phyloP scores from a whole-genome alignment of 2,888 invertebrate species.

The Drosophila meridiana region DNA sequence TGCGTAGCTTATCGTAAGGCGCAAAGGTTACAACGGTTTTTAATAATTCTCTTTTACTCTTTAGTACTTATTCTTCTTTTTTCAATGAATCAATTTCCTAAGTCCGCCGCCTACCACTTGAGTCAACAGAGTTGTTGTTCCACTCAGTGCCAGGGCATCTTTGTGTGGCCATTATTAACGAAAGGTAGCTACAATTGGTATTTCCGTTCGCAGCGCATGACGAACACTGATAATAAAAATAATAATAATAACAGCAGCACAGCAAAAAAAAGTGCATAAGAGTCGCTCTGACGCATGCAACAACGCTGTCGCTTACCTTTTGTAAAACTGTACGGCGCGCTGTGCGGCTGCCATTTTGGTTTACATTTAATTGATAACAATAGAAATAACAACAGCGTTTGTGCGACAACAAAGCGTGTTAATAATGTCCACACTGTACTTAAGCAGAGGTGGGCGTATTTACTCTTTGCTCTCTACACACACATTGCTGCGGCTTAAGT shows the following conservation, averaged over 20 bases:
- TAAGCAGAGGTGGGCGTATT: slow-evolving; percentile 70
- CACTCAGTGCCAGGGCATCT: slow-evolving; percentile 51
- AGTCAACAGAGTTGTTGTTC: slow-evolving; percentile 48
- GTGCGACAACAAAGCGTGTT: slow-evolving; percentile 65
- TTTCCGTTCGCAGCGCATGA: slow-evolving; percentile 64
- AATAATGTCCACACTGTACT: slow-evolving; percentile 71
- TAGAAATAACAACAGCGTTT: slow-evolving; percentile 40
- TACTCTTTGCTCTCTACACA: slow-evolving; percentile 39
- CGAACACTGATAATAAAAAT: slow-evolving; percentile 27
- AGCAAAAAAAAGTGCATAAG: slow-evolving; percentile 61
- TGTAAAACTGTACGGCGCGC: slow-evolving; percentile 47
- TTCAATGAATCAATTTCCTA: slow-evolving; percentile 59
- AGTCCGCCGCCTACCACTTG: slow-evolving; percentile 50
- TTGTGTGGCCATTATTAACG: slow-evolving; percentile 65
- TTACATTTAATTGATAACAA: slow-evolving; percentile 76
- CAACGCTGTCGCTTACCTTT: slow-evolving; percentile 60
- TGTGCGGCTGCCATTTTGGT: slow-evolving; percentile 69
- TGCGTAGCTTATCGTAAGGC: slow-evolving; percentile 49
- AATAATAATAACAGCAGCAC: slow-evolving; percentile 5
- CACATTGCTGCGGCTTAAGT: slow-evolving; percentile 8
- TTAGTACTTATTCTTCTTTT: background rate
- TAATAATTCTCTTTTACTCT: background rate
- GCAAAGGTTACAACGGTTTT: slow-evolving; percentile 26
- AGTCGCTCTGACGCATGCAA: slow-evolving; percentile 67
- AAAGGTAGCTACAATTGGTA: slow-evolving; percentile 77